These are phyloP conservation scores for Nyctibius bracteatus DNA, from an alignment of 2,113 vertebrate species.

Conservation along the genomic window DNA sequence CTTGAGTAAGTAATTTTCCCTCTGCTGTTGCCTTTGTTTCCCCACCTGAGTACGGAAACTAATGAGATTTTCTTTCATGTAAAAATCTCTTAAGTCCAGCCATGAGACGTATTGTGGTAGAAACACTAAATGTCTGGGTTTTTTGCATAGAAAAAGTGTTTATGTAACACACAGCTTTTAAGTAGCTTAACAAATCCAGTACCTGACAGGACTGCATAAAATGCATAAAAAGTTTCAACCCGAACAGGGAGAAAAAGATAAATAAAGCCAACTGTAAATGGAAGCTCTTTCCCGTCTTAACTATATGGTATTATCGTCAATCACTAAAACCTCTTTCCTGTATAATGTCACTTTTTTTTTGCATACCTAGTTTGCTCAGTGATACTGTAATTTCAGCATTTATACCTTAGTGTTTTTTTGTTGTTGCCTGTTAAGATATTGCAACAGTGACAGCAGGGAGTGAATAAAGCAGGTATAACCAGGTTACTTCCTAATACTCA, in stretches of 20 bases:
- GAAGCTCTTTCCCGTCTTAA: background rate
- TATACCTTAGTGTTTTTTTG: background rate
- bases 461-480: background rate
- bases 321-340: background rate
- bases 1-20: background rate
- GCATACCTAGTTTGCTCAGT: background rate
- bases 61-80: background rate
- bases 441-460: background rate
- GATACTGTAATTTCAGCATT: background rate
- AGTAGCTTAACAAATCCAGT: slow-evolving; percentile 3
- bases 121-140: background rate
- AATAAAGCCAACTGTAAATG: background rate
- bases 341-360: background rate
- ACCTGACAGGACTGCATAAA: background rate
- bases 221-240: background rate
- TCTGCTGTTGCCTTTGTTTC: background rate
- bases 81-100: background rate
- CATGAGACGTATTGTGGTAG: background rate
- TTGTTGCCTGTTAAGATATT: background rate
- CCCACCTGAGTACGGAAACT: background rate
- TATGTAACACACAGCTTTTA: background rate
- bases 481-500: background rate
- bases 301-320: background rate
- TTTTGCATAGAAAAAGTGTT: background rate
- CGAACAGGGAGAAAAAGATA: background rate